Percentiles rank a stretch among this genome's conserved stretches.
These are phyloP conservation scores for Zelostemma sp. DNA, from an alignment of 1,140 invertebrate genomes.

Conservation along the genomic window DNA sequence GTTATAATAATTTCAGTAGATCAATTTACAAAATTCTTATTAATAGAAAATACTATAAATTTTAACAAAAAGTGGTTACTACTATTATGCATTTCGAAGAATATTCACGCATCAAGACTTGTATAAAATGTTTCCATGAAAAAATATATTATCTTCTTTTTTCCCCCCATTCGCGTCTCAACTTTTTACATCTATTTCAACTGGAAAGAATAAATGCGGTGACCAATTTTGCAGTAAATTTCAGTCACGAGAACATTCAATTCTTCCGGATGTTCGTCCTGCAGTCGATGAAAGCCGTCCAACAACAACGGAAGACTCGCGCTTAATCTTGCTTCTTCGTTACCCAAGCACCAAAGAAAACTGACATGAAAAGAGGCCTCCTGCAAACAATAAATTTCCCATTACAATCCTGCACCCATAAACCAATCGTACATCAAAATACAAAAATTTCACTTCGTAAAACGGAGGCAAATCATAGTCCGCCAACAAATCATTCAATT, in stretches of 20 bases:
- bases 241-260: constrained; percentile 51
- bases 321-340: constrained; percentile 70
- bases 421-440: too few species aligned
- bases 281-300: constrained; percentile 60
- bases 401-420: too few species aligned
- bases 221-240: constrained; percentile 68
- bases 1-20: too few species aligned
- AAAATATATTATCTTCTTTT: too few species aligned
- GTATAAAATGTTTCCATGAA: too few species aligned
- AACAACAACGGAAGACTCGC: constrained; percentile 63
- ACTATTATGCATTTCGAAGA: too few species aligned
- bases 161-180: too few species aligned
- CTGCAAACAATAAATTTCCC: constrained; percentile 68
- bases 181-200: constrained; percentile 13
- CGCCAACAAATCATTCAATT: constrained; percentile 73
- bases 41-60: too few species aligned
- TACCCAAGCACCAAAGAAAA: constrained; percentile 76
- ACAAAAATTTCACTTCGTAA: constrained; percentile 71
- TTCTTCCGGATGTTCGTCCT: constrained; percentile 54
- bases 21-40: too few species aligned
- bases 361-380: constrained; percentile 80
- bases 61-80: constrained; percentile 8
- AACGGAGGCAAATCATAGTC: constrained; percentile 78
- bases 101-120: too few species aligned
- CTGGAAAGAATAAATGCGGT: constrained; percentile 62